Evolutionary conservation across 2,888 invertebrate species (phyloP).

Genomic region (Lasioglossum leucozonium): DNA sequence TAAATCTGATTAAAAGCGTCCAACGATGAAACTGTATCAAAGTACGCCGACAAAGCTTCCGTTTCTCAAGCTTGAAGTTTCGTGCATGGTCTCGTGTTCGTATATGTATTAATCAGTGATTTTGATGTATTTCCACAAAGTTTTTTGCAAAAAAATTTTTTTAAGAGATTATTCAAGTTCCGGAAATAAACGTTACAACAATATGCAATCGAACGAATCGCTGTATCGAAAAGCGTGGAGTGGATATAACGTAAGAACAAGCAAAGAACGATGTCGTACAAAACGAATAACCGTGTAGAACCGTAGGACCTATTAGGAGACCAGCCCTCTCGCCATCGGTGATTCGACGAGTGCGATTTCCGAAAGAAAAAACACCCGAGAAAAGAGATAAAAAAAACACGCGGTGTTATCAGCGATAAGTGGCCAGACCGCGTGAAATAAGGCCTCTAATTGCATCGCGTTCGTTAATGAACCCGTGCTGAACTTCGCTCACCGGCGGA

Average conservation of each 20-base stretch:
- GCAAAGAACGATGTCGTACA: not conserved
- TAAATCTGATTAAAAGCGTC: constrained; percentile 3
- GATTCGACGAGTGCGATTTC: constrained; percentile 19
- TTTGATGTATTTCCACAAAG: not conserved
- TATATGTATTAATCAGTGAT: not conserved
- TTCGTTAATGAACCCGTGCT: constrained; percentile 44
- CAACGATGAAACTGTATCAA: not conserved
- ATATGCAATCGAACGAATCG: not conserved
- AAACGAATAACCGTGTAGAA: not conserved
- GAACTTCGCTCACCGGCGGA: constrained; percentile 24
- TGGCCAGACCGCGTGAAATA: constrained; percentile 26
- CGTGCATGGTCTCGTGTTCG: not conserved
- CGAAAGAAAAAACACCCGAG: not conserved
- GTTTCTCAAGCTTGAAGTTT: not conserved
- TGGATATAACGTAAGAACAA: not conserved
- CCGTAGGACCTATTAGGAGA: constrained; percentile 13
- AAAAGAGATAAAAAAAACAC: not conserved
- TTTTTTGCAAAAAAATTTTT: too few species aligned
- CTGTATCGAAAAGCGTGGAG: too few species aligned
- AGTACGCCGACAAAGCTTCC: not conserved
- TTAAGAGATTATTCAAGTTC: not conserved
- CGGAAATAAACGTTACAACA: not conserved
- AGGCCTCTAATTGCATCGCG: constrained; percentile 49
- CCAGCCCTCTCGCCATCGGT: not conserved
- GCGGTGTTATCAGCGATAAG: constrained; percentile 22